These are phyloP conservation scores for Saxidomus purpurata DNA, from an alignment of 1,140 invertebrate genomes.

Conservation along the genomic window DNA sequence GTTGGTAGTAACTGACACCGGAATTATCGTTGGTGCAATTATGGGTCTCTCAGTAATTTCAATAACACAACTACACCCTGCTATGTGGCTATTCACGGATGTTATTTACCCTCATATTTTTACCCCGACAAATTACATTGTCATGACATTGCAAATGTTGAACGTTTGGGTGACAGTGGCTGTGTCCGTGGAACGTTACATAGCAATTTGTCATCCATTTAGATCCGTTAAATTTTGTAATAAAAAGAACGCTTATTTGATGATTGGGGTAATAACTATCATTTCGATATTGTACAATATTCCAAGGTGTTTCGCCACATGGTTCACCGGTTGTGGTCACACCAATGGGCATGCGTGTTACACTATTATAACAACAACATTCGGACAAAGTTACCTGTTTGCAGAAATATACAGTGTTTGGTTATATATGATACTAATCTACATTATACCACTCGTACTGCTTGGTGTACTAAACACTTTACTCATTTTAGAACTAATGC, in stretches of 20 bases:
- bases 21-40: constrained; percentile 92
- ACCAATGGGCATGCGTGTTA: constrained; percentile 61
- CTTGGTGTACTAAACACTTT: constrained; percentile 76
- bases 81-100: constrained; percentile 88
- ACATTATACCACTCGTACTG: constrained; percentile 77
- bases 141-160: constrained; percentile 84
- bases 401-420: constrained; percentile 76
- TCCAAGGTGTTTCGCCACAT: constrained; percentile 80
- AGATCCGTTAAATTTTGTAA: constrained; percentile 78
- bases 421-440: constrained; percentile 81
- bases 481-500: constrained; percentile 82
- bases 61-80: constrained; percentile 86
- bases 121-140: constrained; percentile 78
- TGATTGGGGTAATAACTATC: constrained; percentile 73
- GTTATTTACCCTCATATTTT: constrained; percentile 81
- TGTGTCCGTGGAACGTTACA: constrained; percentile 84
- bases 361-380: constrained; percentile 71
- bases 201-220: constrained; percentile 84
- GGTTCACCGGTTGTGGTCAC: constrained; percentile 70
- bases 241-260: constrained; percentile 75
- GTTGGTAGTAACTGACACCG: constrained; percentile 82
- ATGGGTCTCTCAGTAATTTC: constrained; percentile 70
- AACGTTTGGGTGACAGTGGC: constrained; percentile 85
- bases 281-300: constrained; percentile 83
- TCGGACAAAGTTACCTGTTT: constrained; percentile 76